Conservation (phyloP, 2,113 vertebrate genomes). For the Ptychochromis oligacanthus region DNA sequence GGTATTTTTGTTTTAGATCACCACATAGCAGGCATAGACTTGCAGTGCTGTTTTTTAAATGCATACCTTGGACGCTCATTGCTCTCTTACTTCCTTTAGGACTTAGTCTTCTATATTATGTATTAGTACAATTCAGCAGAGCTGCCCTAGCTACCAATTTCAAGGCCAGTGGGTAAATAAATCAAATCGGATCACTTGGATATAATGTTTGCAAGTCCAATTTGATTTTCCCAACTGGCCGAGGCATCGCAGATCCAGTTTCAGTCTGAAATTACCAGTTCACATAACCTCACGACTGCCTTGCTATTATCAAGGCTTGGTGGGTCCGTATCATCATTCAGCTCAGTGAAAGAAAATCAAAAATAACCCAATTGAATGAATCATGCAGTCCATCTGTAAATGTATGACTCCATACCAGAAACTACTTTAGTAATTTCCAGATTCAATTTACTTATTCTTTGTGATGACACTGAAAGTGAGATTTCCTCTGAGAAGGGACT, state of each 20-base stretch:
- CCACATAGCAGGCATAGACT: too few species aligned
- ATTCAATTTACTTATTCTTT: background rate
- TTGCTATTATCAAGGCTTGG: background rate
- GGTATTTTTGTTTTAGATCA: background rate
- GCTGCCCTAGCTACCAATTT: background rate
- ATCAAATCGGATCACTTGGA: background rate
- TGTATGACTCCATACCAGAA: background rate
- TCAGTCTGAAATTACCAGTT: background rate
- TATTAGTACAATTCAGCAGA: background rate
- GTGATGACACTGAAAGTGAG: background rate
- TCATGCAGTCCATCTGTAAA: slow-evolving; percentile 9
- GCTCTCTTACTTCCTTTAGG: background rate
- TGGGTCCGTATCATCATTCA: background rate
- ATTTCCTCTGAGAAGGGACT: background rate
- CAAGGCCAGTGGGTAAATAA: background rate
- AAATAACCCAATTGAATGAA: slow-evolving; percentile 3
- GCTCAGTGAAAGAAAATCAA: background rate
- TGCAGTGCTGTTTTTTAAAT: background rate
- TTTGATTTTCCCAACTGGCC: background rate
- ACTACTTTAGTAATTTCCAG: background rate
- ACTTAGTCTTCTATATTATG: background rate
- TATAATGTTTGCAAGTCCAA: background rate
- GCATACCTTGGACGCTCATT: background rate
- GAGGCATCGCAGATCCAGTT: background rate
- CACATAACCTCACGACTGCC: background rate